Evolutionary conservation across 2,113 vertebrate genomes (phyloP).

Genomic region (Cyphomyrus plagiostoma): DNA sequence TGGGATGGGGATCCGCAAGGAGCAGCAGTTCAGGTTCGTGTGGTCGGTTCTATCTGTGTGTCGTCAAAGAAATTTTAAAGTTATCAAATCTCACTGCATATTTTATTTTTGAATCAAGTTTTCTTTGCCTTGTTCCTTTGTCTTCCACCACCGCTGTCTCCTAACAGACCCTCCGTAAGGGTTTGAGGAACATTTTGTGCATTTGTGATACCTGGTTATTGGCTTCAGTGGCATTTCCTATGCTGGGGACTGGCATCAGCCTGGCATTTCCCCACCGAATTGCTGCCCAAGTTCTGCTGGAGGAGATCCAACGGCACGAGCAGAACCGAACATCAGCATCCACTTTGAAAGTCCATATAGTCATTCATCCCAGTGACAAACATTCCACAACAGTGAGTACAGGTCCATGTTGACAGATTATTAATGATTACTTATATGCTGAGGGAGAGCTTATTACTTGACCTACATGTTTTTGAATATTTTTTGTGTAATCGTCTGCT

Average conservation of each 20-base stretch:
- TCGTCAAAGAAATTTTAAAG: neutral
- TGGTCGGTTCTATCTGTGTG: neutral
- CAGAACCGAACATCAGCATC: neutral
- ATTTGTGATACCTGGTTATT: constrained; percentile 32
- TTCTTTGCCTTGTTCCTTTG: neutral
- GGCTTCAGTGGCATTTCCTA: constrained; percentile 45
- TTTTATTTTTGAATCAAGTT: neutral
- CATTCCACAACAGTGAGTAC: constrained; percentile 39
- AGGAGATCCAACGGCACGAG: constrained; percentile 40
- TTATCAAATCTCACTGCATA: neutral
- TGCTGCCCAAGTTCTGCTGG: constrained; percentile 36
- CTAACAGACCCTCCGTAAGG: constrained; percentile 38
- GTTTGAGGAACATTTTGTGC: constrained; percentile 30
- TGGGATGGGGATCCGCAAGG: constrained; percentile 39
- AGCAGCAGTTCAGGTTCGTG: constrained; percentile 37
- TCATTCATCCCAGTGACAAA: constrained; percentile 44
- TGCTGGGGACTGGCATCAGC: constrained; percentile 40
- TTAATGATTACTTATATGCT: neutral
- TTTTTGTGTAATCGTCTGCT: neutral
- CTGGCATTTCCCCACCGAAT: constrained; percentile 40
- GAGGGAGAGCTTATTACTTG: neutral
- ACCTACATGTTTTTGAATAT: neutral
- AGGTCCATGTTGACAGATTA: neutral
- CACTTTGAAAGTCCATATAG: constrained; percentile 34
- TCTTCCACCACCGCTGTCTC: neutral